Evolutionary conservation across 2,888 invertebrate genomes (phyloP).

Genomic region (Diadegma fenestrale): DNA sequence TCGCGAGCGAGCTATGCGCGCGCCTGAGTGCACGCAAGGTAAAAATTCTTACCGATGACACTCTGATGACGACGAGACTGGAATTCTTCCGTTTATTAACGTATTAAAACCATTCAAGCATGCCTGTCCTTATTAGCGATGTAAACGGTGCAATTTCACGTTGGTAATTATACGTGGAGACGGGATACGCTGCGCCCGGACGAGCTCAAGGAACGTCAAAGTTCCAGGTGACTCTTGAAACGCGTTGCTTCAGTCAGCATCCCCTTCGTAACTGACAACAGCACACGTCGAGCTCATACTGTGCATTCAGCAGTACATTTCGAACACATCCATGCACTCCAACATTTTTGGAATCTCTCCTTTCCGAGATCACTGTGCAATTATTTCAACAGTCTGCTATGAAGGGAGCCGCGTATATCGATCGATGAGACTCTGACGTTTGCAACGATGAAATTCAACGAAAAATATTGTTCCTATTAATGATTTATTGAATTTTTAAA

Average conservation of each 20-base stretch:
- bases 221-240: slow-evolving; percentile 30
- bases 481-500: no score
- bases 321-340: slow-evolving; percentile 23
- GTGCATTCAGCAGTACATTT: slow-evolving; percentile 11
- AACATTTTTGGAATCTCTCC: slow-evolving; percentile 25
- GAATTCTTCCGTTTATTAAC: slow-evolving; percentile 74
- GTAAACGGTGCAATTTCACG: slow-evolving; percentile 80
- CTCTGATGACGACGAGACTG: slow-evolving; percentile 68
- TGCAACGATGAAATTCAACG: no score
- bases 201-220: slow-evolving; percentile 35
- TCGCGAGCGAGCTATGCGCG: no score
- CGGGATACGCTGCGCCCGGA: slow-evolving; percentile 61
- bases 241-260: slow-evolving; percentile 28
- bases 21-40: slow-evolving; percentile 31
- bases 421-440: no score
- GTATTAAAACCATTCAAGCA: slow-evolving; percentile 52
- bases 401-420: not conserved
- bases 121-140: slow-evolving; percentile 79
- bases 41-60: slow-evolving; percentile 68
- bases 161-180: slow-evolving; percentile 76
- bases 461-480: no score
- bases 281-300: not conserved
- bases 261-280: not conserved
- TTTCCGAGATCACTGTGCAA: slow-evolving; percentile 32
- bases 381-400: slow-evolving; percentile 36